phyloP scores from a whole-genome alignment of 2,888 invertebrate species.

The Venustoraphidia nigricollis region DNA sequence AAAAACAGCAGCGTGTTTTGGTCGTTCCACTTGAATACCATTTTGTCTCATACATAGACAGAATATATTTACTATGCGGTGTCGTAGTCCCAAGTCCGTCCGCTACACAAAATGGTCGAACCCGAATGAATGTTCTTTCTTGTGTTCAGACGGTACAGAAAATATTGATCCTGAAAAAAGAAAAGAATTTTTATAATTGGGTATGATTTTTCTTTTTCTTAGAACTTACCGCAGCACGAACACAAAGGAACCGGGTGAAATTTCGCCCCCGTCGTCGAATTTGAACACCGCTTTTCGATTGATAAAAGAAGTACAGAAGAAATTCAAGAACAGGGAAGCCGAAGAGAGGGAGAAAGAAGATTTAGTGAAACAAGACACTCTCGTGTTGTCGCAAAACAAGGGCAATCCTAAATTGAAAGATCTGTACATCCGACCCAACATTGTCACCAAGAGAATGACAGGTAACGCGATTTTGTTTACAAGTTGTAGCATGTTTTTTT shows the following conservation, averaged over 20 bases:
- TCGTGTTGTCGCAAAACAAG: slow-evolving; percentile 86
- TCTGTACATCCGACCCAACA: slow-evolving; percentile 96
- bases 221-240: slow-evolving; percentile 94
- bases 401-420: slow-evolving; percentile 97
- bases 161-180: background rate
- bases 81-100: too few relatives aligned
- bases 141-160: too few relatives aligned
- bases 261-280: slow-evolving; percentile 87
- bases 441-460: slow-evolving; percentile 91
- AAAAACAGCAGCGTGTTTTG: too few relatives aligned
- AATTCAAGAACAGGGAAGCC: slow-evolving; percentile 94
- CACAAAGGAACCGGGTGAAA: slow-evolving; percentile 91
- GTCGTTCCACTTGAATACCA: too few relatives aligned
- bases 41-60: too few relatives aligned
- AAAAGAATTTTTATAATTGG: background rate
- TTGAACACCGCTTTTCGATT: slow-evolving; percentile 91
- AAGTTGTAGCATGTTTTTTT: too few relatives aligned
- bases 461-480: slow-evolving; percentile 24
- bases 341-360: slow-evolving; percentile 98
- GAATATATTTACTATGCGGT: too few relatives aligned
- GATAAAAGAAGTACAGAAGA: slow-evolving; percentile 95
- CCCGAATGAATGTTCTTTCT: too few relatives aligned
- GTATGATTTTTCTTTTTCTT: slow-evolving; percentile 15
- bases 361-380: slow-evolving; percentile 94
- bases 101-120: too few relatives aligned